Percentiles rank a stretch among this genome's conserved stretches.
phyloP scores from a whole-genome alignment of 1,140 invertebrate species.

The Ephestia elutella region DNA sequence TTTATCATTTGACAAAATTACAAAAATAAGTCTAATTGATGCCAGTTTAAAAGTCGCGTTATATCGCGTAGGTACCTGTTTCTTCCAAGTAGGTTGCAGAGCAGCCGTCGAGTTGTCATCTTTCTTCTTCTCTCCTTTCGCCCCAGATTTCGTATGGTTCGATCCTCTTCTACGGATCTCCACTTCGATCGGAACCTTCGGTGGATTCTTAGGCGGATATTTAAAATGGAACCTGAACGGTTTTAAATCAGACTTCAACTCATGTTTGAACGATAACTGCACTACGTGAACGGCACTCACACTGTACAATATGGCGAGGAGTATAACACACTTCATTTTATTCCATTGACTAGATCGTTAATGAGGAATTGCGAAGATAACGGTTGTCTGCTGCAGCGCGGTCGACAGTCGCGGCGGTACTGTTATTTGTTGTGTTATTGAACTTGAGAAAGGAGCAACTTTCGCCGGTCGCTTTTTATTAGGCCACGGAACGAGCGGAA shows the following conservation, averaged over 20 bases:
- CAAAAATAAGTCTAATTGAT: background rate
- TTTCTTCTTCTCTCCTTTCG: slow-evolving; percentile 7
- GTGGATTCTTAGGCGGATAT: background rate
- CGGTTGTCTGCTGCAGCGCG: slow-evolving; percentile 19
- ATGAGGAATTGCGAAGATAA: slow-evolving; percentile 6
- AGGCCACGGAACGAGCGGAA: slow-evolving; percentile 34
- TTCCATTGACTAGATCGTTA: background rate
- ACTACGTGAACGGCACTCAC: background rate
- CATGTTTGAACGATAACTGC: background rate
- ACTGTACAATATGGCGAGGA: background rate
- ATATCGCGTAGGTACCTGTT: slow-evolving; percentile 74
- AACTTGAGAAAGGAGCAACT: slow-evolving; percentile 62
- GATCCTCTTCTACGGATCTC: background rate
- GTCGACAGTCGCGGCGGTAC: slow-evolving; percentile 28
- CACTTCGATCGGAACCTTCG: background rate
- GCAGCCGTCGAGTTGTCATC: slow-evolving; percentile 33
- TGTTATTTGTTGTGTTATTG: slow-evolving; percentile 65
- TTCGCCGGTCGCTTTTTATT: slow-evolving; percentile 48
- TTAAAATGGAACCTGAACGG: background rate
- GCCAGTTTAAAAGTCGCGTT: background rate
- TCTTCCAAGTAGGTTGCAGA: slow-evolving; percentile 84
- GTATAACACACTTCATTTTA: background rate
- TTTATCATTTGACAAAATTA: no score
- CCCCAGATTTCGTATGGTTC: background rate
- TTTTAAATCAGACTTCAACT: background rate